phyloP scores from a whole-genome alignment of 1,140 invertebrate genomes.

The Thaumetopoea pityocampa region DNA sequence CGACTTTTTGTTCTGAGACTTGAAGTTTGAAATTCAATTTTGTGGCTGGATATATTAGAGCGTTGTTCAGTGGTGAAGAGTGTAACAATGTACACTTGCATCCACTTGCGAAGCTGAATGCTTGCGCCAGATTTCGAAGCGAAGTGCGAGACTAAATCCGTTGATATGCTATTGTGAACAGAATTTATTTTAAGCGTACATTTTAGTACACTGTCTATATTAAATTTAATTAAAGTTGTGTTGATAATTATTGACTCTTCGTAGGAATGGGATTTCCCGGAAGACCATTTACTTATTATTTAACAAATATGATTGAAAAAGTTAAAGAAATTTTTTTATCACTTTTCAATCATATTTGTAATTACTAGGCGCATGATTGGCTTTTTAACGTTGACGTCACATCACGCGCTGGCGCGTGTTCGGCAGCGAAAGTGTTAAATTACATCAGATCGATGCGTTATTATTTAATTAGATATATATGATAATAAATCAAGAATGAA shows the following conservation, averaged over 20 bases:
- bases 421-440: too few species aligned
- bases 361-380: too few species aligned
- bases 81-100: constrained; percentile 46
- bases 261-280: background rate
- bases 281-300: too few species aligned
- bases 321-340: too few species aligned
- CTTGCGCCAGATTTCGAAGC: constrained; percentile 36
- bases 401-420: too few species aligned
- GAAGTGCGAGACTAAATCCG: constrained; percentile 27
- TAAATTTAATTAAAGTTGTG: background rate
- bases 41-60: background rate
- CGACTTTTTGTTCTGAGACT: background rate
- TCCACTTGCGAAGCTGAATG: constrained; percentile 35
- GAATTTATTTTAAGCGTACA: constrained; percentile 13
- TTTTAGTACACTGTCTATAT: background rate
- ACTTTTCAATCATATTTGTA: too few species aligned
- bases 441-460: too few species aligned
- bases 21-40: constrained; percentile 3
- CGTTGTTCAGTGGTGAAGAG: constrained; percentile 7
- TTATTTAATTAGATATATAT: too few species aligned
- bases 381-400: too few species aligned
- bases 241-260: background rate
- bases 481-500: too few species aligned
- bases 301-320: too few species aligned
- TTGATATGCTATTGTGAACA: constrained; percentile 25